These are phyloP conservation scores for Lithobius niger DNA, from an alignment of 1,140 invertebrate genomes.

Conservation along the genomic window DNA sequence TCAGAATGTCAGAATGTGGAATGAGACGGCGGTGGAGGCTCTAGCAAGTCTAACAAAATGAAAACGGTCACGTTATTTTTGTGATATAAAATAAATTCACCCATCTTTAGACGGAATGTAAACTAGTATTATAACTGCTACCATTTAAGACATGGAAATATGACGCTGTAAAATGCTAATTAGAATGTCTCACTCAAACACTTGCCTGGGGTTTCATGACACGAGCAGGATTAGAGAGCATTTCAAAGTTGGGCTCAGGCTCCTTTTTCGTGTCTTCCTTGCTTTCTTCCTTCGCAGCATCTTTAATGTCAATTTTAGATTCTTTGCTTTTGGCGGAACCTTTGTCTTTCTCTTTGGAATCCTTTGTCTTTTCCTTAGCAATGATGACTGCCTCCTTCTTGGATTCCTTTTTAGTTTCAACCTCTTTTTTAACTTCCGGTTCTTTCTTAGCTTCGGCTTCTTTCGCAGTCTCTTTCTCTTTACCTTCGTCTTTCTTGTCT, in stretches of 20 bases:
- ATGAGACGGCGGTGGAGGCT: no score
- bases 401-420: slow-evolving; percentile 16
- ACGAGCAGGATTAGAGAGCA: slow-evolving; percentile 84
- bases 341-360: slow-evolving; percentile 3
- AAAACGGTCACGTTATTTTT: no score
- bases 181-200: no score
- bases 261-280: slow-evolving; percentile 55
- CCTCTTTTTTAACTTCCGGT: slow-evolving; percentile 42
- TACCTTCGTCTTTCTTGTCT: slow-evolving; percentile 27
- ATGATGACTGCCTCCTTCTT: slow-evolving; percentile 26
- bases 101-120: no score
- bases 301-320: slow-evolving; percentile 32
- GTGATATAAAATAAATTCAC: no score
- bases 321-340: slow-evolving; percentile 19
- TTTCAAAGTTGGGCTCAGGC: slow-evolving; percentile 71
- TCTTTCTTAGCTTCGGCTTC: slow-evolving; percentile 46
- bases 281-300: slow-evolving; percentile 41
- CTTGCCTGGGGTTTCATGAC: slow-evolving; percentile 74
- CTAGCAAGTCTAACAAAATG: no score
- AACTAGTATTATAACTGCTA: no score
- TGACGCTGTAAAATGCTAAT: no score
- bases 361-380: slow-evolving; percentile 31
- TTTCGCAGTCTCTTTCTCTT: slow-evolving; percentile 32
- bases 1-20: no score
- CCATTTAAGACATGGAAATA: no score